A percentile compares a stretch with the other conserved stretches of the same genome.
These are phyloP conservation scores for Meriones psammophilus DNA, from an alignment of 2,797 vertebrate species.

Conservation along the genomic window DNA sequence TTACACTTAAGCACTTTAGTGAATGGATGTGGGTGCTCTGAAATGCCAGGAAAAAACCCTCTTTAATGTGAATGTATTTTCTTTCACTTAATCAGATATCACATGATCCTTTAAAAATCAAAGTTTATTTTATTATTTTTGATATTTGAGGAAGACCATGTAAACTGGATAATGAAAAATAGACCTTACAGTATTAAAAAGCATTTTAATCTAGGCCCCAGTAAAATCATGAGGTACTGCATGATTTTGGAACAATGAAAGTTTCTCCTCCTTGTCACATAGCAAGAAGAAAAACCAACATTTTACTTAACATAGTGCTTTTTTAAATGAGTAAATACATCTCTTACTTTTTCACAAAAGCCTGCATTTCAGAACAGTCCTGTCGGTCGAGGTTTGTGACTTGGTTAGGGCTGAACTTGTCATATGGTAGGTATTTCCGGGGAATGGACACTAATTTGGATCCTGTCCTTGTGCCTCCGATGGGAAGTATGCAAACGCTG, in stretches of 20 bases:
- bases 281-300: not conserved
- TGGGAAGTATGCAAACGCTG: not conserved
- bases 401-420: not conserved
- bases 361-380: not conserved
- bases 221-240: constrained; percentile 39
- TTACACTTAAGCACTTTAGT: constrained; percentile 49
- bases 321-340: not conserved
- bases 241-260: constrained; percentile 67
- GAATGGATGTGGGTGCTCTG: not conserved
- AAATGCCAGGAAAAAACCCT: constrained; percentile 45
- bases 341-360: not conserved
- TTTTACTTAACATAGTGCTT: not conserved
- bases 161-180: constrained; percentile 67
- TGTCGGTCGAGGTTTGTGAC: not conserved
- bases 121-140: constrained; percentile 72
- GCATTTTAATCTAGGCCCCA: constrained; percentile 55
- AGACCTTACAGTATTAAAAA: constrained; percentile 60
- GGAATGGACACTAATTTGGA: too few relatives aligned
- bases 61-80: constrained; percentile 52
- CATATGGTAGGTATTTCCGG: not conserved
- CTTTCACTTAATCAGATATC: constrained; percentile 53
- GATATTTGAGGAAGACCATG: constrained; percentile 58
- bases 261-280: not conserved
- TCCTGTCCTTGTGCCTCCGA: too few relatives aligned
- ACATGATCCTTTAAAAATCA: constrained; percentile 67